phyloP scores from a whole-genome alignment of 2,888 invertebrate species.

The Catocala sponsa region DNA sequence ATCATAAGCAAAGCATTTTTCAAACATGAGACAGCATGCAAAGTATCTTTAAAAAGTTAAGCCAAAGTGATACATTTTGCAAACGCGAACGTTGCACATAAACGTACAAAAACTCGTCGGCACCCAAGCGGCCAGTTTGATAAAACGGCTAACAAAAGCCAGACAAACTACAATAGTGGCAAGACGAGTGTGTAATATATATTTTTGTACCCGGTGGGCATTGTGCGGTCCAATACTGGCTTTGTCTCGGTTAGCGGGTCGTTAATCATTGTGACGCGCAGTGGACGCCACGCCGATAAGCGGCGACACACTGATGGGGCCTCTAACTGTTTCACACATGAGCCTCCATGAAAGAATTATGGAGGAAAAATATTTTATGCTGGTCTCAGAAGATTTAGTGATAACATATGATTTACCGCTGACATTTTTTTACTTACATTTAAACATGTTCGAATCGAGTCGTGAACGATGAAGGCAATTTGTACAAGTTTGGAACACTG shows the following conservation, averaged over 20 bases:
- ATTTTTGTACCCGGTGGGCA: constrained; percentile 51
- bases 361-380: constrained; percentile 36
- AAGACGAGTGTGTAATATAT: constrained; percentile 62
- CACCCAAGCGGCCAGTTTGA: constrained; percentile 45
- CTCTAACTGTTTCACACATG: constrained; percentile 35
- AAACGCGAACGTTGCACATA: constrained; percentile 31
- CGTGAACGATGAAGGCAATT: neutral
- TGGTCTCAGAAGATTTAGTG: constrained; percentile 16
- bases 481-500: neutral
- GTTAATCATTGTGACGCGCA: constrained; percentile 71
- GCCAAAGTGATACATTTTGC: constrained; percentile 33
- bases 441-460: neutral
- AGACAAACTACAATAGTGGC: constrained; percentile 60
- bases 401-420: constrained; percentile 31
- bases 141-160: constrained; percentile 56
- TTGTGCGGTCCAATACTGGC: constrained; percentile 56
- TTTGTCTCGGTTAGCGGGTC: constrained; percentile 65
- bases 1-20: constrained; percentile 10
- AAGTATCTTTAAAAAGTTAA: constrained; percentile 24
- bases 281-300: constrained; percentile 63
- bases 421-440: constrained; percentile 16
- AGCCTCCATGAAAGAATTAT: constrained; percentile 26
- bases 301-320: constrained; percentile 39
- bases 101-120: constrained; percentile 32
- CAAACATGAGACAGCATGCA: constrained; percentile 6